Conservation (phyloP, 2,113 vertebrate species). For the Aegotheles bennettii region DNA sequence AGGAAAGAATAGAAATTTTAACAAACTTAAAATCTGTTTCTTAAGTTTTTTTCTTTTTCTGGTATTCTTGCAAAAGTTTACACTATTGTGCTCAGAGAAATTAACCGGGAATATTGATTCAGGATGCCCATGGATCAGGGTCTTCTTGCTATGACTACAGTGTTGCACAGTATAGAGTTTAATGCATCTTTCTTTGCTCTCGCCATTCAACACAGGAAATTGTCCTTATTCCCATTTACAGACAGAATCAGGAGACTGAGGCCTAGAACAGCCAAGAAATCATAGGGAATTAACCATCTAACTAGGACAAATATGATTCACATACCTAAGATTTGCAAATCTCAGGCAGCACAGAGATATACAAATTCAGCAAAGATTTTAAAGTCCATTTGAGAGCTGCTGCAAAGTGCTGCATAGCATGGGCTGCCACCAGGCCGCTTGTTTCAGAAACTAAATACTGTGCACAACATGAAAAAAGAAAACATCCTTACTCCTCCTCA, state of each 20-base stretch:
- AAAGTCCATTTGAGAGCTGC: neutral
- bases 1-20: neutral
- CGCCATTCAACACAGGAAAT: neutral
- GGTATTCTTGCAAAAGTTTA: neutral
- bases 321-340: neutral
- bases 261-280: neutral
- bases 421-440: neutral
- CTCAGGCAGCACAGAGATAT: neutral
- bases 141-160: neutral
- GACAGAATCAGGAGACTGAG: neutral
- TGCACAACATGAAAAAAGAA: accelerated
- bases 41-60: neutral
- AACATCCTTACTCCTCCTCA: neutral
- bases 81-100: neutral
- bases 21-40: neutral
- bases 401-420: neutral
- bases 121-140: neutral
- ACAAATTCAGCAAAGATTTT: neutral
- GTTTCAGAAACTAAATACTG: neutral
- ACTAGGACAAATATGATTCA: neutral
- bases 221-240: neutral
- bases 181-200: neutral
- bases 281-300: neutral
- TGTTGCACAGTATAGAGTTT: neutral
- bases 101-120: neutral